These are phyloP conservation scores for Sapajus apella DNA, from an alignment of 2,113 vertebrate genomes.

Conservation along the genomic window DNA sequence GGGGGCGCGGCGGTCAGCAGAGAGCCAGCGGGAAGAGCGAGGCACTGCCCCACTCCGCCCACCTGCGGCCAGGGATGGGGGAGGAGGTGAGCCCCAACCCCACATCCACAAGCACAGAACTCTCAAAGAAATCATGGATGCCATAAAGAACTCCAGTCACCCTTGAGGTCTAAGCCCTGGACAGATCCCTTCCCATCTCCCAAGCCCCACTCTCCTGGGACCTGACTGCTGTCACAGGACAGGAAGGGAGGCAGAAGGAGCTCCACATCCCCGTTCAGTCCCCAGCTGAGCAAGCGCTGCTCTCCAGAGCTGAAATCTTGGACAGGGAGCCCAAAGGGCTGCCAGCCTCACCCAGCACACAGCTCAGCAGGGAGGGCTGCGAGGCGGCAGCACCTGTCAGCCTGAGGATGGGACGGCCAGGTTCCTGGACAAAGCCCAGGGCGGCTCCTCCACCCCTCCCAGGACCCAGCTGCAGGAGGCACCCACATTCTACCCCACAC, in stretches of 20 bases:
- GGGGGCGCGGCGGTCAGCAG: neutral
- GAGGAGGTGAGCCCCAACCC: neutral
- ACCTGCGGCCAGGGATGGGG: neutral
- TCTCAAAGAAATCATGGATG: neutral
- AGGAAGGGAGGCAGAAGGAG: neutral
- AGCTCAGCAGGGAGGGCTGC: neutral
- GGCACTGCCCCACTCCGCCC: neutral
- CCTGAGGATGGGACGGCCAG: neutral
- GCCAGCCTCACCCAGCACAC: neutral
- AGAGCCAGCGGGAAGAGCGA: accelerated
- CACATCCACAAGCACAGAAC: neutral
- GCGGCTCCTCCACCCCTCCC: too few species aligned
- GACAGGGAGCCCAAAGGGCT: too few species aligned
- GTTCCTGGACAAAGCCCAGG: neutral
- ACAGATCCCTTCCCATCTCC: neutral
- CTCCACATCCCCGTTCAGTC: neutral
- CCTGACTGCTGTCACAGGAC: neutral
- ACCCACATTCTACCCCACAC: accelerated
- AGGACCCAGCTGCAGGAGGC: neutral
- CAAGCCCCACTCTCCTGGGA: neutral
- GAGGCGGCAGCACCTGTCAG: neutral
- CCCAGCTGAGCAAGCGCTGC: accelerated
- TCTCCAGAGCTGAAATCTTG: neutral
- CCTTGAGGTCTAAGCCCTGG: neutral
- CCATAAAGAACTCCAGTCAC: neutral